Base-by-base conservation (phyloP, 2,888 invertebrate species). In the Candidula unifasciata region DNA sequence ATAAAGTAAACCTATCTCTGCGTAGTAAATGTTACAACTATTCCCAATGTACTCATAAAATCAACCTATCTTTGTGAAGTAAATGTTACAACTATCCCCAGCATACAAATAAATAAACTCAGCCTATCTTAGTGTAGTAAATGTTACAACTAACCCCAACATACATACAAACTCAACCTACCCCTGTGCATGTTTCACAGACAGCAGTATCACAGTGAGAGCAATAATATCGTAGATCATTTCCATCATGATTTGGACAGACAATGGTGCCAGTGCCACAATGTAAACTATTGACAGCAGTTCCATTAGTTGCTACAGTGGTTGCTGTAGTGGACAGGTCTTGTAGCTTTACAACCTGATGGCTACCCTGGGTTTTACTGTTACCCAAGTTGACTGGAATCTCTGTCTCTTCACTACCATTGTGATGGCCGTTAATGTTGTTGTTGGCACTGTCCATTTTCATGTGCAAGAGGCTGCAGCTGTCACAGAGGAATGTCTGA, bases 171-270 rank as follows among this genome's bases (percentile, higher is more conserved):
- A 5, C 18, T 6, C 44, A 8, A 74, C 78, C 21, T 60, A 84
- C 84, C 79, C 80, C 93, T 0, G 94, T 94, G 88, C 95, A 95
- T 81, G 93, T 93, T 86, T 93, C 92, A 87, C 95, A 95, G 64
- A 94, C 93, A 0, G 94, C 94, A 0, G 94, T 94, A 89, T 95
- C 95, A 90, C 95, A 95, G 79, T 94, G 93, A 21, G 92, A 90
- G 90, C 95, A 95, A 90, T 94, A 95, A 89, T 93, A 94, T 84
- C 93, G 91, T 79, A 94, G 87, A 1, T 91, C 88, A 85, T 92
- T 92, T 35, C 92, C 91, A 37, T 89, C 90, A 87, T 94, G 94
- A 83, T 90, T 93, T 10, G 93, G 92, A 89, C 94, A 94, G 44
- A 92, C 91, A 30, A 93, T 90, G 16, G 88, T 87, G 8, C 90